Evolutionary conservation across 2,797 vertebrate genomes (phyloP), one percentile per base, ranked within the genome.

Genomic region (Propithecus deckenii): DNA sequence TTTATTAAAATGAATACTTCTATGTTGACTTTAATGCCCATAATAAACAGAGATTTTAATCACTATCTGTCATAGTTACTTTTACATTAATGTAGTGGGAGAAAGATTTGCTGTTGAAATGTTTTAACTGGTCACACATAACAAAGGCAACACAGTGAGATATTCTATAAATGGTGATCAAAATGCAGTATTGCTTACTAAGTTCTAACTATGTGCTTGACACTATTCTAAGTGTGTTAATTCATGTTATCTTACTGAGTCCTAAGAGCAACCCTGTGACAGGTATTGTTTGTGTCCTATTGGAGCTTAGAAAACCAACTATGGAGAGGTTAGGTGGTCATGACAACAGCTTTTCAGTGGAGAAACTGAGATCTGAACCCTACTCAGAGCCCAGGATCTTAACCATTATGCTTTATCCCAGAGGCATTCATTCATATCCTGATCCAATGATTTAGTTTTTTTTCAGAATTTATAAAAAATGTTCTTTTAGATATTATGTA

Each of bases 391-490:
- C 50, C 12, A n/a, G 30, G 32, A 35, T 85, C 35, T 81, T 91
- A 92, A 90, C 50, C 7, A 28, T 41, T 83, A 1, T 63, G 30
- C 17, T 91, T 92, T 94, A 20, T 69, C 35, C 41, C 32, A 55
- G 52, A 93, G 79, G 13, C 48, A 67, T 90, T 91, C 23, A 81
- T 15, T 88, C 61, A 87, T 85, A 75, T n/a, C 18, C 41, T 76
- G 35, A 84, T 35, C 43, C 38, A 75, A 20, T 81, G 48, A 84
- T 25, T 89, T 61, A 85, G 74, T 41, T 15, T 72, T 86, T 89
- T 91, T 32, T 91, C 67, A 95, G 52, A 50, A 23, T 89, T 92
- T 69, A 43, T 46, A n/a, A 78, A 94, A 92, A 55, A 18, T 28
- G 4, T 17, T 67, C 13, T 61, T 75, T 78, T 43, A 88, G n/a